Percentiles rank a stretch among this genome's conserved stretches.
phyloP scores from a whole-genome alignment of 1,140 invertebrate species.

The Zeugodacus cucurbitae region DNA sequence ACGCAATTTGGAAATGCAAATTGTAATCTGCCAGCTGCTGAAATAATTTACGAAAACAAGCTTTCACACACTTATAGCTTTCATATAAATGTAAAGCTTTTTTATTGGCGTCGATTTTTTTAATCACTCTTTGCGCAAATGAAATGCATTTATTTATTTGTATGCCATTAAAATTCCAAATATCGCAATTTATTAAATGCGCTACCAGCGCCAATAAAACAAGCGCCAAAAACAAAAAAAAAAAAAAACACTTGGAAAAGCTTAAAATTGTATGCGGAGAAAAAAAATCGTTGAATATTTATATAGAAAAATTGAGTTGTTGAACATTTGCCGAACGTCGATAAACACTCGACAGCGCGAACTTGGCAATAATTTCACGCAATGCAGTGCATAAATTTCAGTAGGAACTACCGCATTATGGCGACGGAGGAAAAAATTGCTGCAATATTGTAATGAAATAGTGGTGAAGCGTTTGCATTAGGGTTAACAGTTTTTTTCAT shows the following conservation, averaged over 20 bases:
- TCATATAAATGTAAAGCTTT: not conserved
- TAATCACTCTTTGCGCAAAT: not conserved
- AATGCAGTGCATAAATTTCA: not conserved
- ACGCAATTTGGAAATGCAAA: not conserved
- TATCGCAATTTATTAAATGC: slow-evolving; percentile 28
- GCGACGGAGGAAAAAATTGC: not conserved
- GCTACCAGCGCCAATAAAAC: not conserved
- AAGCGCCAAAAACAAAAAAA: not conserved
- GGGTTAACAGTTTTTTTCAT: not conserved
- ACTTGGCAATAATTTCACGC: not conserved
- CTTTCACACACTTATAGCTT: no score
- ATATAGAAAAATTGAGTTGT: not conserved
- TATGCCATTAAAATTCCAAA: slow-evolving; percentile 13
- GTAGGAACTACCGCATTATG: not conserved
- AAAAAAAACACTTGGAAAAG: not conserved
- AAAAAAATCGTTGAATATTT: not conserved
- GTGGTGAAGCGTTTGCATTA: not conserved
- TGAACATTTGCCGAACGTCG: not conserved
- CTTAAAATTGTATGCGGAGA: not conserved
- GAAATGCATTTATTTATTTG: not conserved
- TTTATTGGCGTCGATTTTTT: not conserved
- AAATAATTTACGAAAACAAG: not conserved
- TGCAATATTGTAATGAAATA: not conserved
- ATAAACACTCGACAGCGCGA: not conserved
- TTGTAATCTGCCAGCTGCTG: not conserved